Evolutionary conservation across 2,113 vertebrate genomes (phyloP).

Genomic region (Phrynosoma blainvillii): DNA sequence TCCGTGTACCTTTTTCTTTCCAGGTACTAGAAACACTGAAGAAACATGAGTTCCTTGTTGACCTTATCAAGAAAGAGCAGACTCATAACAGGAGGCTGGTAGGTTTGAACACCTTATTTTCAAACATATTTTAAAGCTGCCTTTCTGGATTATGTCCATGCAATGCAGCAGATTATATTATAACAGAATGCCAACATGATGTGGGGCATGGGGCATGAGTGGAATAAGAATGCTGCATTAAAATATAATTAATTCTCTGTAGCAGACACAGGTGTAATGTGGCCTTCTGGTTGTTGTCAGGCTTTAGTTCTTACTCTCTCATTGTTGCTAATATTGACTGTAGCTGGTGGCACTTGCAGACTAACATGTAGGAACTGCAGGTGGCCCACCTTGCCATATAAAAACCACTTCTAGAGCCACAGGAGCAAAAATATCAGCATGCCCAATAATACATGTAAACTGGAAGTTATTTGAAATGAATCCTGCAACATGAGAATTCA

Average conservation of each 20-base stretch:
- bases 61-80: constrained; percentile 85
- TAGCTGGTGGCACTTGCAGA: neutral
- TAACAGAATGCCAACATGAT: neutral
- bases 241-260: neutral
- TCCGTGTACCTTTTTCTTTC: constrained; percentile 19
- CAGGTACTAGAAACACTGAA: constrained; percentile 89
- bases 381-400: neutral
- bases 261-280: neutral
- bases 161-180: neutral
- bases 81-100: constrained; percentile 91
- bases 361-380: too few species aligned
- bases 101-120: constrained; percentile 55
- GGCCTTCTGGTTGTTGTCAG: neutral
- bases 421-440: neutral
- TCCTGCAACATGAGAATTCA: neutral
- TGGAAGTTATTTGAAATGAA: neutral
- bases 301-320: neutral
- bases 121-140: neutral
- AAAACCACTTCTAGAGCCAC: neutral
- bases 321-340: neutral
- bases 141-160: neutral
- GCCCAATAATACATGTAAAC: neutral
- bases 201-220: too few species aligned
- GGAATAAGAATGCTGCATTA: neutral
- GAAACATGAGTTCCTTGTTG: constrained; percentile 86